phyloP scores from a whole-genome alignment of 37 sponge, comb jelly and placozoan species.

The Cliona cf. orientalis region DNA sequence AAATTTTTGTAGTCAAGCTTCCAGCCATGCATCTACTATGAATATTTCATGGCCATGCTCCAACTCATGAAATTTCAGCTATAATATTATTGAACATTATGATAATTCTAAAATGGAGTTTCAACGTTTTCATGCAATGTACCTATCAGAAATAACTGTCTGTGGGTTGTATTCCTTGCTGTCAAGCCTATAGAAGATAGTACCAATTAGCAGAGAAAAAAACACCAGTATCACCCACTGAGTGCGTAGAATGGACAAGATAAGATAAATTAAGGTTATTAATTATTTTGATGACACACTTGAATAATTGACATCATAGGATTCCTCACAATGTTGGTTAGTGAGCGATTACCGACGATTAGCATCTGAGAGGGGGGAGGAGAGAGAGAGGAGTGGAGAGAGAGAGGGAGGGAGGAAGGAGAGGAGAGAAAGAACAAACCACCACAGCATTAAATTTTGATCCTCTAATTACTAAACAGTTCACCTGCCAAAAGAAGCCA shows the following conservation, averaged over 20 bases:
- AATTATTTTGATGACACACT: slow-evolving; percentile 37
- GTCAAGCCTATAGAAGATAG: not conserved
- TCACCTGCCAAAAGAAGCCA: slow-evolving; percentile 69
- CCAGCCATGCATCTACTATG: not conserved
- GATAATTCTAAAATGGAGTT: no score
- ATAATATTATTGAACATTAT: no score
- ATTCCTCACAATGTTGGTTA: slow-evolving; percentile 41
- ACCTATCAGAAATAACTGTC: not conserved
- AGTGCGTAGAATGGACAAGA: no score
- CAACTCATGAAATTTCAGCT: no score
- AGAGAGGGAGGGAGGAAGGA: no score
- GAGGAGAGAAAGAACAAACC: slow-evolving; percentile 25
- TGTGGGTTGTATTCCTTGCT: not conserved
- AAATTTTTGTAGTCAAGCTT: not conserved
- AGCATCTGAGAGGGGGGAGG: slow-evolving; percentile 42
- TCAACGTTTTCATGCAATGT: no score
- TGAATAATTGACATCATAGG: slow-evolving; percentile 53
- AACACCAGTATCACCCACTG: no score
- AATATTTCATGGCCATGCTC: no score
- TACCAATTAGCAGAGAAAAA: not conserved
- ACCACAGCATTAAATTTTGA: no score
- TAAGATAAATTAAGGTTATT: no score
- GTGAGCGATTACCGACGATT: slow-evolving; percentile 35
- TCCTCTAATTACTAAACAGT: not conserved
- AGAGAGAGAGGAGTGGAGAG: no score